phyloP scores from a whole-genome alignment of 1,140 invertebrate genomes.

The Aphelenchoides fujianensis region DNA sequence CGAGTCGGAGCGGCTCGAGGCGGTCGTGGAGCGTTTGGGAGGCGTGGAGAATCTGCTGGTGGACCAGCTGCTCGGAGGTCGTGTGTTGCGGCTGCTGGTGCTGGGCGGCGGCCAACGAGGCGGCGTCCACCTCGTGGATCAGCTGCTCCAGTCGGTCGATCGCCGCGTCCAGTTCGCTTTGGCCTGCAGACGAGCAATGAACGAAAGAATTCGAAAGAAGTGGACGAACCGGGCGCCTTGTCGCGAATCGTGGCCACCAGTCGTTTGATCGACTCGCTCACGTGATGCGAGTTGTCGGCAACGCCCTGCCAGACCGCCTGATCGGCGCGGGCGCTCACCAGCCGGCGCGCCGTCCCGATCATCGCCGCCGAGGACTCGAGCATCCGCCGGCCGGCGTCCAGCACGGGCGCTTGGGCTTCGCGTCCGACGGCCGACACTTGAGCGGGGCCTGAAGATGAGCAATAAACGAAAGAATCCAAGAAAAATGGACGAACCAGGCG shows the following conservation, averaged over 20 bases:
- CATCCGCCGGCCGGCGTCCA: slow-evolving; percentile 73
- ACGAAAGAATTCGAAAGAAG: slow-evolving; percentile 39
- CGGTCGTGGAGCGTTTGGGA: slow-evolving; percentile 46
- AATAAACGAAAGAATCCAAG: too few relatives aligned
- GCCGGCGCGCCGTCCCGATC: slow-evolving; percentile 81
- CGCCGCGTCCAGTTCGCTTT: slow-evolving; percentile 83
- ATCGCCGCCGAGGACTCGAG: slow-evolving; percentile 81
- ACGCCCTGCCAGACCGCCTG: slow-evolving; percentile 87
- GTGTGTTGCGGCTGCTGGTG: slow-evolving; percentile 29
- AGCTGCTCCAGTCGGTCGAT: slow-evolving; percentile 75
- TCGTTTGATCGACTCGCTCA: slow-evolving; percentile 91
- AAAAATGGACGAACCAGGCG: slow-evolving; percentile 77
- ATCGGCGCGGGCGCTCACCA: slow-evolving; percentile 83
- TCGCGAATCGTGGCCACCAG: slow-evolving; percentile 65
- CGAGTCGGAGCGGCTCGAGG: slow-evolving; percentile 70
- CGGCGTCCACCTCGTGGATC: slow-evolving; percentile 81
- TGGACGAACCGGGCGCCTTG: too few relatives aligned
- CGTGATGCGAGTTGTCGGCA: slow-evolving; percentile 85
- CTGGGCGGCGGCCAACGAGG: slow-evolving; percentile 76
- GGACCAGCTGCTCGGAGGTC: slow-evolving; percentile 46
- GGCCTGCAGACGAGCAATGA: too few relatives aligned
- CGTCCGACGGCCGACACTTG: slow-evolving; percentile 74
- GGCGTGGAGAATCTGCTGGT: slow-evolving; percentile 60
- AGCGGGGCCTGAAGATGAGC: too few relatives aligned
- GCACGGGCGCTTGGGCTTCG: slow-evolving; percentile 78